Evolutionary conservation across 2,888 invertebrate genomes (phyloP).

Genomic region (Eupithecia exiguata): DNA sequence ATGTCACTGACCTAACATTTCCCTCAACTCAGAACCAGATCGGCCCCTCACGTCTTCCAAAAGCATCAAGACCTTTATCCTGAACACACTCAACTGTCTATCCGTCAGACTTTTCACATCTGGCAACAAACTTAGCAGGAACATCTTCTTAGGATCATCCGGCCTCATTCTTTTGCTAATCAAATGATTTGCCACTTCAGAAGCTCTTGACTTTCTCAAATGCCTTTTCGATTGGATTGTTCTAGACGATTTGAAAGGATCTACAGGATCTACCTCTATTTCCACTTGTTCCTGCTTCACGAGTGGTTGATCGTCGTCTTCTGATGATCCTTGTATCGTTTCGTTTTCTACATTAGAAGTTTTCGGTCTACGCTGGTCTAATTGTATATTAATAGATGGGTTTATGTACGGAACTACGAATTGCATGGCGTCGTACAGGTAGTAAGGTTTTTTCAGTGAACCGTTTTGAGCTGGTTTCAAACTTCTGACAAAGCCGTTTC

Average conservation of each 20-base stretch:
- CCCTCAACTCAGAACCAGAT: slow-evolving; percentile 13
- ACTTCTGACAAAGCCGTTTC: slow-evolving; percentile 33
- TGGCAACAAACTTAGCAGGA: slow-evolving; percentile 37
- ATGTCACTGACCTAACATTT: slow-evolving; percentile 10
- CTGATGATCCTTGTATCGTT: neutral
- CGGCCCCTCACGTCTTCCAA: slow-evolving; percentile 32
- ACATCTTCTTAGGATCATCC: slow-evolving; percentile 38
- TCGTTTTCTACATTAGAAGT: neutral
- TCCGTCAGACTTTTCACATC: slow-evolving; percentile 36
- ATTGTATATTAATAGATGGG: slow-evolving; percentile 25
- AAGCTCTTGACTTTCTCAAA: slow-evolving; percentile 6
- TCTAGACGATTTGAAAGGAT: neutral
- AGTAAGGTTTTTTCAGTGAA: slow-evolving; percentile 27
- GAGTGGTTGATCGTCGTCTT: neutral
- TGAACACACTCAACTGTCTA: slow-evolving; percentile 35
- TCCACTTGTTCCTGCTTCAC: slow-evolving; percentile 14
- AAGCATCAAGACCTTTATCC: slow-evolving; percentile 36
- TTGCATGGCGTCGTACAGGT: slow-evolving; percentile 24
- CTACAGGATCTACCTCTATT: slow-evolving; percentile 7
- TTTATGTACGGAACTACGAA: slow-evolving; percentile 37
- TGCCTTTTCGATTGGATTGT: neutral
- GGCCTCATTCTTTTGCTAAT: slow-evolving; percentile 25
- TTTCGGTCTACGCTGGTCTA: slow-evolving; percentile 15
- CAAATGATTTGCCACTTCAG: slow-evolving; percentile 20
- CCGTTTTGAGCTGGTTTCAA: slow-evolving; percentile 25